Conservation (phyloP, 2,113 vertebrate genomes). For the Porphyrio hochstetteri region DNA sequence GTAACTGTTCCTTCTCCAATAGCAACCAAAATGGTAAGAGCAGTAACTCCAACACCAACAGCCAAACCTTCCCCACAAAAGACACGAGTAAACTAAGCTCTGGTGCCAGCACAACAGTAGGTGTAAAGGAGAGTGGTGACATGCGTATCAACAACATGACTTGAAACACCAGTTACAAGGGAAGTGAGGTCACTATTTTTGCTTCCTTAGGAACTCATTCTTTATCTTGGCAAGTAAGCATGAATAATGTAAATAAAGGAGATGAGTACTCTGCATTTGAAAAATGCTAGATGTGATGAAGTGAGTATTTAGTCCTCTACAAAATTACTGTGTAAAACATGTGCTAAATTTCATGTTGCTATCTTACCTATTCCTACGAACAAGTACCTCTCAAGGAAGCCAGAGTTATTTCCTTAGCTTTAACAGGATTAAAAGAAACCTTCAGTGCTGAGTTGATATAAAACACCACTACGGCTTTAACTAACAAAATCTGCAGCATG, state of each 20-base stretch:
- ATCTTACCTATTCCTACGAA: background rate
- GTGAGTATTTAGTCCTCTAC: background rate
- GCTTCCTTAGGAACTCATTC: background rate
- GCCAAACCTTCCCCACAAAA: background rate
- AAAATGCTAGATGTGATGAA: background rate
- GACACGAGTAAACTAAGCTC: background rate
- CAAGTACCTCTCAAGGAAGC: background rate
- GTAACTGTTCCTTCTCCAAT: background rate
- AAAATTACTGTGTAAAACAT: background rate
- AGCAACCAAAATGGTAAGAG: background rate
- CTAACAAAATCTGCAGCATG: rapidly evolving
- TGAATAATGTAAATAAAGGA: background rate
- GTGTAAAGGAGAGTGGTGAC: background rate
- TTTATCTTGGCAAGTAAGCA: background rate
- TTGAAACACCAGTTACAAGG: background rate
- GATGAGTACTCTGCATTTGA: background rate
- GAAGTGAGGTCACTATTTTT: background rate
- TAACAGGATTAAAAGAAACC: background rate
- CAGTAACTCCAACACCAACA: background rate
- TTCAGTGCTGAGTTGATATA: background rate
- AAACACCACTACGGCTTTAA: background rate
- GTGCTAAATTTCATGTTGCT: background rate
- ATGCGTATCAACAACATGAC: background rate
- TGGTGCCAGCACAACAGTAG: background rate
- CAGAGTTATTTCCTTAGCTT: background rate